Conservation (phyloP, 2,113 vertebrate genomes). For the Enhydra lutris region DNA sequence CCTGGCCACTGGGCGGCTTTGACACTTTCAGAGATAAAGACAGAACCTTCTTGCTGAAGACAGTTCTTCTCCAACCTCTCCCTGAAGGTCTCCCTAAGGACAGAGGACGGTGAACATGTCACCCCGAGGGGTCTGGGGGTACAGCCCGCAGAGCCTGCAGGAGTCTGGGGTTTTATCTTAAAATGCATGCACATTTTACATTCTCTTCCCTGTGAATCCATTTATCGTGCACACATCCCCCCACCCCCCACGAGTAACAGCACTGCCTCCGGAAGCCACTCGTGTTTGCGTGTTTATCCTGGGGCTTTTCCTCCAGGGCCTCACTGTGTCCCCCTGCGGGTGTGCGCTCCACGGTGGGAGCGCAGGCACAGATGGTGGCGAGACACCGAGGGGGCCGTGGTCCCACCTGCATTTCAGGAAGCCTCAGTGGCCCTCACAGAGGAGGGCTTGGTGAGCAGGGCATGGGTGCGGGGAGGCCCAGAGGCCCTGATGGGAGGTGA, state of each 20-base stretch:
- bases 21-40: conserved; percentile 46
- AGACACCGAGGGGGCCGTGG: neutral
- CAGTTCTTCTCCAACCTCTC: neutral
- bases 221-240: neutral
- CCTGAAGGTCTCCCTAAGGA: conserved; percentile 56
- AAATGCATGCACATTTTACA: conserved; percentile 68
- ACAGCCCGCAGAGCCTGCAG: conserved; percentile 17
- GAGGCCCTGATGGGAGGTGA: neutral
- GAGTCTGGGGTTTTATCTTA: conserved; percentile 60
- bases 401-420: neutral
- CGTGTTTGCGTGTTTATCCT: conserved; percentile 52
- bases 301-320: conserved; percentile 27
- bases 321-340: neutral
- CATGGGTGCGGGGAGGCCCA: accelerated
- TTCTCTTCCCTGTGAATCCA: neutral
- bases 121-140: conserved; percentile 51
- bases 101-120: conserved; percentile 50
- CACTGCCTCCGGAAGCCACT: conserved; percentile 14
- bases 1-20: neutral
- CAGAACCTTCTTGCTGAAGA: neutral
- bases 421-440: neutral
- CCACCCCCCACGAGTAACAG: neutral
- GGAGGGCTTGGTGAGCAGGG: neutral
- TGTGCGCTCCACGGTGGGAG: accelerated
- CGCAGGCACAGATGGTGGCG: neutral